Evolutionary conservation across 2,888 invertebrate species (phyloP), one percentile per base, ranked within the genome.

Genomic region (Allygus modestus): DNA sequence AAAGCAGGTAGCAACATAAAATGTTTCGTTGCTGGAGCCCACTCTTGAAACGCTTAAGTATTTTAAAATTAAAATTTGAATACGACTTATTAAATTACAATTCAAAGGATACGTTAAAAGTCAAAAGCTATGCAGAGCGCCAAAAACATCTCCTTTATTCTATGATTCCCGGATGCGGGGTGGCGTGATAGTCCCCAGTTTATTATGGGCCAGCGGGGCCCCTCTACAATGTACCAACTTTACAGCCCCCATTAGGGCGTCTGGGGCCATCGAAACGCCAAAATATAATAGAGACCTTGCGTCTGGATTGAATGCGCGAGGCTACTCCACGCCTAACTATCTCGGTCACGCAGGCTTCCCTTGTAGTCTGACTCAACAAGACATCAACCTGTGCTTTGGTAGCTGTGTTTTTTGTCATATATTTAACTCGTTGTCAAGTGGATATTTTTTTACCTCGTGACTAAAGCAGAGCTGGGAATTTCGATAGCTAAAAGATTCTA

Each of bases 281-380:
- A 77, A 77, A 77, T 46, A 77, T 77, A 77, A 77, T 51, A 77
- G 75, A 46, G 46, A 77, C 46, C 43, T 46, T 17, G 75, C 17
- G 46, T 46, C 75, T 31, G 31, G 31, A 46, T 77, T 46, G 75
- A 46, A 46, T 46, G 41, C 26, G 75, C 28, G 20, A 17, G 75
- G 75, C 75, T 77, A 51, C 75, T 77, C 23, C 20, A 20, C 11
- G 54, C 54, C 54, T 54, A 54, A 54, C 54, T 23, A 23, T 23
- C 20, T 7, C 31, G 65, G 65, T 31, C 65, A 65, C 73, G 43
- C 73, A 73, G n/a, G n/a, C 31, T 15, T 31, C 17, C 69, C 69
- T 28, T 61, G 69, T 37, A 33, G 71, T n/a, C 65, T 15, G 71
- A 41, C 41, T 37, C 41, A 51, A 37, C 73, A 41, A 28, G 46